Conservation (phyloP, 2,113 vertebrate species). For the Periophthalmodon schlosseri region DNA sequence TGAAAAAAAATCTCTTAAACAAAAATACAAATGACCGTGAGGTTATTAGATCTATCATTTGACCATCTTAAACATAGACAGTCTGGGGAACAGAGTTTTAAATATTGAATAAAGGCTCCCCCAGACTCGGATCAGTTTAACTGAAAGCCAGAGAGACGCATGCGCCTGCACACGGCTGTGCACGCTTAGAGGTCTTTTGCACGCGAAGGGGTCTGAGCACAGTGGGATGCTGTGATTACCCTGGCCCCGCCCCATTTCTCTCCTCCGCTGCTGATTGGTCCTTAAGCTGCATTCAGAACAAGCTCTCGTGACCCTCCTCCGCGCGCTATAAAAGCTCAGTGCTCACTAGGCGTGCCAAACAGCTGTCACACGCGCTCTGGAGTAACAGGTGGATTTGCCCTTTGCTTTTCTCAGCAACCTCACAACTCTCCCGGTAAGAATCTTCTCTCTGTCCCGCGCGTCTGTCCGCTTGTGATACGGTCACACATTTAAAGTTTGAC, state of each 20-base stretch:
- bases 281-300: constrained; percentile 66
- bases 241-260: constrained; percentile 5
- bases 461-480: neutral
- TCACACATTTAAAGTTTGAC: neutral
- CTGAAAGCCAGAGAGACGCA: constrained; percentile 4
- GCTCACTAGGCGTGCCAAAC: constrained; percentile 73
- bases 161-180: constrained; percentile 36
- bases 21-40: too few species aligned
- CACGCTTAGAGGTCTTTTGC: constrained; percentile 72
- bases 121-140: neutral
- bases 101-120: too few species aligned
- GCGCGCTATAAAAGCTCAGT: constrained; percentile 81
- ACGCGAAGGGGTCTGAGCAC: constrained; percentile 72
- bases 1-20: too few species aligned
- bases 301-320: constrained; percentile 76
- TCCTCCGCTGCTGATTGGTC: constrained; percentile 80
- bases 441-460: neutral
- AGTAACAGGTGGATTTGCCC: constrained; percentile 72
- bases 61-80: too few species aligned
- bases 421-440: constrained; percentile 65
- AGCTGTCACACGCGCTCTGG: constrained; percentile 65
- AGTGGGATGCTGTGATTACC: constrained; percentile 77
- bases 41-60: too few species aligned
- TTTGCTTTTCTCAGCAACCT: constrained; percentile 38
- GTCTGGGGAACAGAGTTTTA: neutral